phyloP scores from a whole-genome alignment of 2,113 vertebrate genomes.

The Lagopus leucura region DNA sequence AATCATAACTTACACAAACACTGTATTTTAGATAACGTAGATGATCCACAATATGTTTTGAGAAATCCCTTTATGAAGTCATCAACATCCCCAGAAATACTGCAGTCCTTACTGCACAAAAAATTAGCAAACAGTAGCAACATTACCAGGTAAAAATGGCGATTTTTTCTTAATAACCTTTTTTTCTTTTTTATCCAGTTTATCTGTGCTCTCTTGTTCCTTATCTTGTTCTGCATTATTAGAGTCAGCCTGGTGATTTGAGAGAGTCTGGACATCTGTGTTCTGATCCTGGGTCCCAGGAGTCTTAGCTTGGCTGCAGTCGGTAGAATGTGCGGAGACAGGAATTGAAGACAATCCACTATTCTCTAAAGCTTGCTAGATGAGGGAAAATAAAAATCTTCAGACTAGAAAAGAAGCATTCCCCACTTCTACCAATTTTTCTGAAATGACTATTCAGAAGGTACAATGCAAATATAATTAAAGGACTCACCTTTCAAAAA shows the following conservation, averaged over 20 bases:
- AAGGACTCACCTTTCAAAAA: background rate
- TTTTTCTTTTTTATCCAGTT: conserved; percentile 86
- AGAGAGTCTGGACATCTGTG: conserved; percentile 30
- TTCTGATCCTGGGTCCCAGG: conserved; percentile 68
- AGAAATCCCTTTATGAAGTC: background rate
- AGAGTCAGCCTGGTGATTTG: conserved; percentile 69
- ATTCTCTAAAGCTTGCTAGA: conserved; percentile 98
- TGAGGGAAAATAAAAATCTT: conserved; percentile 56
- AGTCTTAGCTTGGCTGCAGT: conserved; percentile 74
- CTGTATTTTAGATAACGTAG: background rate
- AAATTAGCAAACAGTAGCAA: background rate
- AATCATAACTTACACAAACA: background rate
- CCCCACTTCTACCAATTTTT: background rate
- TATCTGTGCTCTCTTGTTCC: conserved; percentile 80
- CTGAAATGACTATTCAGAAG: background rate
- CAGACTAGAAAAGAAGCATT: conserved; percentile 45
- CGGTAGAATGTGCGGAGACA: conserved; percentile 83
- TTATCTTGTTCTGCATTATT: conserved; percentile 75
- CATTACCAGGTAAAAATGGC: conserved; percentile 90
- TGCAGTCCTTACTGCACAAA: background rate
- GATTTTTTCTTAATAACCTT: conserved; percentile 93
- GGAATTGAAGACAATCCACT: conserved; percentile 93
- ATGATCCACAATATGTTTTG: background rate
- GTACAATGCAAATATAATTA: background rate
- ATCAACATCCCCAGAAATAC: background rate